phyloP scores from a whole-genome alignment of 2,888 invertebrate species.

The Drosophila kuntzei region DNA sequence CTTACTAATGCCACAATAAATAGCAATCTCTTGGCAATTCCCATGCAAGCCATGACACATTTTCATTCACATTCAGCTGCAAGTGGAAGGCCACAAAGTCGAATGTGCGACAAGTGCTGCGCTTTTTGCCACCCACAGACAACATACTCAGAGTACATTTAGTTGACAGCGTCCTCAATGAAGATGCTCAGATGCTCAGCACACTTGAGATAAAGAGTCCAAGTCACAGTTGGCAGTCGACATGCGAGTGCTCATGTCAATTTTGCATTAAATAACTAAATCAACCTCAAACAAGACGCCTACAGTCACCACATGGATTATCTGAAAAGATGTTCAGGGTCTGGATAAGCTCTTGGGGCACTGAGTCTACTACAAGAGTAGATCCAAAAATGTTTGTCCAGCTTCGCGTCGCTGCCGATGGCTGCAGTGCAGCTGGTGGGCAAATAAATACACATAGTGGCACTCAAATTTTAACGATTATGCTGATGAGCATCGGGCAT shows the following conservation, averaged over 20 bases:
- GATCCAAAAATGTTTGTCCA: slow-evolving; percentile 52
- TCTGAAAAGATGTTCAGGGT: slow-evolving; percentile 23
- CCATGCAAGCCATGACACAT: slow-evolving; percentile 7
- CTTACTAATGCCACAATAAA: slow-evolving; percentile 10
- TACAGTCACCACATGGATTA: slow-evolving; percentile 31
- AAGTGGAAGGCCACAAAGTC: slow-evolving; percentile 21
- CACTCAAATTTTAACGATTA: slow-evolving; percentile 80
- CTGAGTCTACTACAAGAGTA: slow-evolving; percentile 11
- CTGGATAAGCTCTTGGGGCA: not conserved
- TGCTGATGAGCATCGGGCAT: slow-evolving; percentile 72
- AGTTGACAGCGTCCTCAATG: slow-evolving; percentile 8
- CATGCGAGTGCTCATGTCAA: slow-evolving; percentile 58
- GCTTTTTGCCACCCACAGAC: slow-evolving; percentile 31
- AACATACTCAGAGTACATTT: slow-evolving; percentile 6
- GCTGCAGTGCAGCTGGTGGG: slow-evolving; percentile 43
- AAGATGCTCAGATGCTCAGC: slow-evolving; percentile 13
- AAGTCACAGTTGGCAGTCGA: slow-evolving; percentile 33
- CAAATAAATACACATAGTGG: slow-evolving; percentile 64
- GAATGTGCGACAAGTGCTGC: slow-evolving; percentile 34
- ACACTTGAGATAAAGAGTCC: slow-evolving; percentile 19
- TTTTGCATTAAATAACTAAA: slow-evolving; percentile 79
- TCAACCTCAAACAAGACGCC: slow-evolving; percentile 62
- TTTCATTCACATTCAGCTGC: slow-evolving; percentile 8
- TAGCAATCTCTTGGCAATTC: slow-evolving; percentile 22
- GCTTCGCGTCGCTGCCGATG: slow-evolving; percentile 14